Evolutionary conservation across 2,888 invertebrate genomes (phyloP).

Genomic region (Mactromeris polynyma): DNA sequence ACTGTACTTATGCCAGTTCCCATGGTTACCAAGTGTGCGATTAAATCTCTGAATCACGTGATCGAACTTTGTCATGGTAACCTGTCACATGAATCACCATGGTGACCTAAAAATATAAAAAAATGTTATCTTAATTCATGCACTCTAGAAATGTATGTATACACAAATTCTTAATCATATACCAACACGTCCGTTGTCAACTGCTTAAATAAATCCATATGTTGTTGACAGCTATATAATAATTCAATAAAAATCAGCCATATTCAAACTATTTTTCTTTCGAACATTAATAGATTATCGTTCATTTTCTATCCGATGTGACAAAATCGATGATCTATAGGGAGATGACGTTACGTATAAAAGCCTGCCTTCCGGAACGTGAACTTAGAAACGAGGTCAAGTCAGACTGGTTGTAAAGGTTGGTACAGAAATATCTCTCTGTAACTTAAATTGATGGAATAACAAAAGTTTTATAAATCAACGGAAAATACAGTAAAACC

Average conservation of each 20-base stretch:
- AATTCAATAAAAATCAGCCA: not conserved
- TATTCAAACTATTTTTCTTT: not conserved
- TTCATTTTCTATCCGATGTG: not conserved
- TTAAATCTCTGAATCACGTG: not conserved
- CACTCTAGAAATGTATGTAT: not conserved
- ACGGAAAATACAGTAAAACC: no score
- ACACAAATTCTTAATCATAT: not conserved
- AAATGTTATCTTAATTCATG: not conserved
- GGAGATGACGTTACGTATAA: not conserved
- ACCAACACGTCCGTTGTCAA: not conserved
- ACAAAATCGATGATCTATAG: not conserved
- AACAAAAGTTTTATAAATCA: no score
- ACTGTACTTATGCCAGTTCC: constrained; percentile 74
- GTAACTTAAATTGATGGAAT: no score
- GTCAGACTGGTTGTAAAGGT: not conserved
- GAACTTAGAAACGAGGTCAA: not conserved
- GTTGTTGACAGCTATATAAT: not conserved
- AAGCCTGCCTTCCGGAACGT: not conserved
- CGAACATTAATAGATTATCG: not conserved
- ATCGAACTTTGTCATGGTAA: not conserved
- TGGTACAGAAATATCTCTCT: no score
- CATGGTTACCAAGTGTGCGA: constrained; percentile 47
- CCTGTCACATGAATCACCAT: not conserved
- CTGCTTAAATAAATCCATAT: not conserved
- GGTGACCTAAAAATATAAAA: not conserved